Percentiles rank a stretch among this genome's conserved stretches.
Evolutionary conservation across 2,888 invertebrate species (phyloP).

Genomic region (Molanna angustata): DNA sequence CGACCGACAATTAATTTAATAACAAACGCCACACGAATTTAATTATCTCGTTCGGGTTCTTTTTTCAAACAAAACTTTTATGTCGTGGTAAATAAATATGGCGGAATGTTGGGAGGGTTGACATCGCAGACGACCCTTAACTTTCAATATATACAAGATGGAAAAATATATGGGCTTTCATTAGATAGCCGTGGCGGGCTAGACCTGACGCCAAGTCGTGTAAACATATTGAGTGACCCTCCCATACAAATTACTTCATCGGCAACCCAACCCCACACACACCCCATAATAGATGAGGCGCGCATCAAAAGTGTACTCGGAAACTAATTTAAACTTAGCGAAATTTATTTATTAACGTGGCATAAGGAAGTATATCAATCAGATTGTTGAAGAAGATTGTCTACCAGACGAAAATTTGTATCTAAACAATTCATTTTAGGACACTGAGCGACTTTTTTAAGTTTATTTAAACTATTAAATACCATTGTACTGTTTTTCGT

Average conservation of each 20-base stretch:
- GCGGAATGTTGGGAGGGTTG: conserved; percentile 3
- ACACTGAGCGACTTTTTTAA: no score
- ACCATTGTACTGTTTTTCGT: no score
- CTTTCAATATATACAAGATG: conserved; percentile 6
- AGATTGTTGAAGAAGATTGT: no score
- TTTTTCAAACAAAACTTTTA: conserved; percentile 22
- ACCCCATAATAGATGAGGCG: no score
- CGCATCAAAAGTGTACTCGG: no score
- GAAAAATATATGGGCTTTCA: conserved; percentile 12
- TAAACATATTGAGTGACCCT: conserved; percentile 12
- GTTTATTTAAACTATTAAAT: no score
- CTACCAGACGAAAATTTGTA: no score
- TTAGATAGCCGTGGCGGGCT: conserved; percentile 4
- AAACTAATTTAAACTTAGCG: no score
- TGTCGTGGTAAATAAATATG: conserved; percentile 11
- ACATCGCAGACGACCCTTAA: conserved; percentile 5
- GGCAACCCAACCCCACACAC: background rate
- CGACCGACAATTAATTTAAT: background rate
- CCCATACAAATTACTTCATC: background rate
- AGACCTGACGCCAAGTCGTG: conserved; percentile 13
- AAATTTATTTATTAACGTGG: no score
- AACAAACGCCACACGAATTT: conserved; percentile 16
- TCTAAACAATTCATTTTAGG: no score
- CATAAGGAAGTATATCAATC: no score
- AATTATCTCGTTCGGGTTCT: conserved; percentile 14